Evolutionary conservation across 2,888 invertebrate species (phyloP).

Genomic region (Caenorhabditis imperialis): DNA sequence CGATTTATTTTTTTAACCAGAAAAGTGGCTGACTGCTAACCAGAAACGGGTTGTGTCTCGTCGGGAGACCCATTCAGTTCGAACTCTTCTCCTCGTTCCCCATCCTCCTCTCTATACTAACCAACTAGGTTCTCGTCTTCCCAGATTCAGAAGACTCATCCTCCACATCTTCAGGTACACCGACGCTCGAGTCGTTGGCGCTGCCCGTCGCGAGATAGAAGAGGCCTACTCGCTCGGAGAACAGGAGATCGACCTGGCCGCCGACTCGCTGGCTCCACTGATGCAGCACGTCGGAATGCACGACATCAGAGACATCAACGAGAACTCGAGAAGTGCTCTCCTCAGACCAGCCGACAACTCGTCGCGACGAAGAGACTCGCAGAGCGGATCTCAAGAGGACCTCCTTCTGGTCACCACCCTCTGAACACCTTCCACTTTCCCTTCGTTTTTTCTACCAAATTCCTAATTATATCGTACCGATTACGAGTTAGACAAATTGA

Average conservation of each 20-base stretch:
- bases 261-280: conserved; percentile 61
- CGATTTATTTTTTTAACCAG: conserved; percentile 47
- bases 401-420: conserved; percentile 74
- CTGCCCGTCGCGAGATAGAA: conserved; percentile 76
- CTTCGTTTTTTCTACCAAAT: no score
- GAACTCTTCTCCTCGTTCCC: conserved; percentile 18
- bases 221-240: conserved; percentile 74
- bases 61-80: conserved; percentile 36
- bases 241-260: conserved; percentile 70
- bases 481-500: conserved; percentile 55
- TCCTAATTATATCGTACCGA: conserved; percentile 45
- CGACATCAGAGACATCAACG: conserved; percentile 76
- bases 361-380: conserved; percentile 40
- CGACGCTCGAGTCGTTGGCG: conserved; percentile 74
- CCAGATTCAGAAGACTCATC: no score
- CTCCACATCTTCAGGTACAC: conserved; percentile 61
- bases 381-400: conserved; percentile 68
- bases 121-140: conserved; percentile 47
- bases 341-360: conserved; percentile 60
- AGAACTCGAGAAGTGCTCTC: conserved; percentile 71
- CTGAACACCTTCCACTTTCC: conserved; percentile 11
- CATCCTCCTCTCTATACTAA: conserved; percentile 45
- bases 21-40: conserved; percentile 53
- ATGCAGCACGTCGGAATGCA: conserved; percentile 74
- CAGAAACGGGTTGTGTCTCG: conserved; percentile 32